Evolutionary conservation across 2,113 vertebrate genomes (phyloP).

Genomic region (Plectropomus leopardus): DNA sequence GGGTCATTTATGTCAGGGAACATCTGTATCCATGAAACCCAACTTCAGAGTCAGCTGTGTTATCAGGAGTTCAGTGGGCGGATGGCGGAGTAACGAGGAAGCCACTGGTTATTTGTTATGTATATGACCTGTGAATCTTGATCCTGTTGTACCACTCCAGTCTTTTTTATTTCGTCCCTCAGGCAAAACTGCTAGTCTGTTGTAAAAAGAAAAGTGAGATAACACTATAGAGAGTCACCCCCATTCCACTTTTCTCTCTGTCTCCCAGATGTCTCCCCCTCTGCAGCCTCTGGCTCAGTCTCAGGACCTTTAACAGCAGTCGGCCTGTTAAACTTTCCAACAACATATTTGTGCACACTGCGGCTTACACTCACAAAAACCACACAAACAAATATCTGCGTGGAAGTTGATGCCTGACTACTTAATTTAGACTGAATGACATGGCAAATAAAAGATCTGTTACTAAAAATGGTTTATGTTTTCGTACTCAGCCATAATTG

Average conservation of each 20-base stretch:
- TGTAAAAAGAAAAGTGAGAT: background rate
- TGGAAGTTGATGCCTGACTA: background rate
- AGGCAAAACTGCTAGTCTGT: background rate
- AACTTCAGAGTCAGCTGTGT: background rate
- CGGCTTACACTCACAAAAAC: background rate
- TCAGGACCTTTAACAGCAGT: constrained; percentile 54
- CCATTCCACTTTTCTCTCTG: background rate
- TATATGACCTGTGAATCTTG: too few species aligned
- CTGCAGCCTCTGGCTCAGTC: constrained; percentile 42
- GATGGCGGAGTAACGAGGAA: too few species aligned
- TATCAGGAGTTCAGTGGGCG: background rate
- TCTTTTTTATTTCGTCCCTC: background rate
- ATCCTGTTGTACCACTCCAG: background rate
- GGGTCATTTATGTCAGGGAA: background rate
- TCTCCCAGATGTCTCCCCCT: constrained; percentile 43
- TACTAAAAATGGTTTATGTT: too few species aligned
- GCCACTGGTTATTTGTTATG: background rate
- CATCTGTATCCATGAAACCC: background rate
- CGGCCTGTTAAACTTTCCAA: constrained; percentile 14
- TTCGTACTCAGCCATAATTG: background rate
- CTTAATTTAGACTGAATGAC: constrained; percentile 32
- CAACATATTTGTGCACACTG: background rate
- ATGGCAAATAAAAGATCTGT: constrained; percentile 8
- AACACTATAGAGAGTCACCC: background rate
- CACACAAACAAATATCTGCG: constrained; percentile 19